Percentiles rank a stretch among this genome's conserved stretches.
phyloP scores from a whole-genome alignment of 1,140 invertebrate species.

The Vanessa atalanta region DNA sequence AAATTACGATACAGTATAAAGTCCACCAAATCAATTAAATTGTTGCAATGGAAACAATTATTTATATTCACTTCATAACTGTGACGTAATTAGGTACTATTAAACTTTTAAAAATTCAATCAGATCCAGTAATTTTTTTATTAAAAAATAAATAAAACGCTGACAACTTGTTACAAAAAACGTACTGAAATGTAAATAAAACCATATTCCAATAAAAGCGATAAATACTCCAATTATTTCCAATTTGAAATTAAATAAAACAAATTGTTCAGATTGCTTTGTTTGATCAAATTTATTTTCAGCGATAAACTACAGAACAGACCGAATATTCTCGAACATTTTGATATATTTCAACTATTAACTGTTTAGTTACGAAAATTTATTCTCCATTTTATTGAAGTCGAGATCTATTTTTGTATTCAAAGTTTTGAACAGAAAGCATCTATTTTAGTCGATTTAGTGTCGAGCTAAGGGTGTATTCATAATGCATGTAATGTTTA shows the following conservation, averaged over 20 bases:
- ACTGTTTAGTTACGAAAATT: slow-evolving; percentile 4
- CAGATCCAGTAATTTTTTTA: background rate
- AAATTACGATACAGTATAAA: too few species aligned
- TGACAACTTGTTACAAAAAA: background rate
- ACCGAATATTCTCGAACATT: slow-evolving; percentile 1
- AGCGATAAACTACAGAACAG: background rate
- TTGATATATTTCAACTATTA: slow-evolving; percentile 4
- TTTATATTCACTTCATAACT: too few species aligned
- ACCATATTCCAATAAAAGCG: slow-evolving; percentile 11
- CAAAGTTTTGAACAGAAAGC: slow-evolving; percentile 9
- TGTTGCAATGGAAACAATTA: background rate
- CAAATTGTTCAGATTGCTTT: slow-evolving; percentile 12
- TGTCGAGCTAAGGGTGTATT: background rate
- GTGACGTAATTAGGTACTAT: background rate
- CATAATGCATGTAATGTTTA: background rate
- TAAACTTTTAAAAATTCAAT: background rate
- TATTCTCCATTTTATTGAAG: slow-evolving; percentile 5
- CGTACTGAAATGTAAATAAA: background rate
- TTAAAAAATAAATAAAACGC: background rate
- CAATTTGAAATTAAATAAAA: slow-evolving; percentile 16
- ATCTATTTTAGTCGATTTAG: background rate
- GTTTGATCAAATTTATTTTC: slow-evolving; percentile 14
- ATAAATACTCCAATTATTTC: background rate
- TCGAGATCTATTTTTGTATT: slow-evolving; percentile 3
- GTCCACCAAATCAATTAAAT: too few species aligned